Conservation (phyloP, 2,113 vertebrate genomes). For the Leucoraja erinaceus region DNA sequence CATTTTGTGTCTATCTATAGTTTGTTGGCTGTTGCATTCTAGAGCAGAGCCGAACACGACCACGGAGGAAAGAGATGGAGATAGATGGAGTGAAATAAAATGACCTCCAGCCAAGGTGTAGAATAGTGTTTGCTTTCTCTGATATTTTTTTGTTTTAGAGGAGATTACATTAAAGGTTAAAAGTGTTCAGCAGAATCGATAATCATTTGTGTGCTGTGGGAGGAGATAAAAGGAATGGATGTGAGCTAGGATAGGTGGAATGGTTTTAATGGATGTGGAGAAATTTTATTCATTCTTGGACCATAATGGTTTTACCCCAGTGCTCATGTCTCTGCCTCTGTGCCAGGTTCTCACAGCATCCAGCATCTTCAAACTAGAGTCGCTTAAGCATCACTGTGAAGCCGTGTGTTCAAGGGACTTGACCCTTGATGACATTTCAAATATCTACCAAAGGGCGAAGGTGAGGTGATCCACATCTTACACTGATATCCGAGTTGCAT, state of each 20-base stretch:
- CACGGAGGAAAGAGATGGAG: not conserved
- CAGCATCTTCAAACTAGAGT: conserved; percentile 67
- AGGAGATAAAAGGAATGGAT: not conserved
- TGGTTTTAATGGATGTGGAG: not conserved
- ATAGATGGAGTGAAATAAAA: not conserved
- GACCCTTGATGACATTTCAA: conserved; percentile 61
- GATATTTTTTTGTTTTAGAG: not conserved
- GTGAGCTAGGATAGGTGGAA: not conserved
- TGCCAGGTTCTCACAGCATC: conserved; percentile 64
- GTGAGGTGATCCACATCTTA: conserved; percentile 42
- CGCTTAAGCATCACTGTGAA: conserved; percentile 72
- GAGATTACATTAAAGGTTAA: not conserved
- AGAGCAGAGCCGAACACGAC: too few relatives aligned
- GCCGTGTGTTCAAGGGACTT: conserved; percentile 72
- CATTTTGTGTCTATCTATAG: too few relatives aligned
- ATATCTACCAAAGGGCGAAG: conserved; percentile 67
- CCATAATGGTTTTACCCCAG: not conserved
- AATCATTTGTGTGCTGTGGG: not conserved
- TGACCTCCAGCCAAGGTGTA: too few relatives aligned
- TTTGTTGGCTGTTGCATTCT: too few relatives aligned
- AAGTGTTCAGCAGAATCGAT: not conserved
- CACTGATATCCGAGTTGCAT: not conserved
- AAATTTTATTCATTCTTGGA: not conserved
- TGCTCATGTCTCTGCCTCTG: not conserved
- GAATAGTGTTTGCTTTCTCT: too few relatives aligned